A percentile compares a stretch with the other conserved stretches of the same genome.
Evolutionary conservation across 1,140 invertebrate species (phyloP).

Genomic region (Muscidifurax raptorellus): DNA sequence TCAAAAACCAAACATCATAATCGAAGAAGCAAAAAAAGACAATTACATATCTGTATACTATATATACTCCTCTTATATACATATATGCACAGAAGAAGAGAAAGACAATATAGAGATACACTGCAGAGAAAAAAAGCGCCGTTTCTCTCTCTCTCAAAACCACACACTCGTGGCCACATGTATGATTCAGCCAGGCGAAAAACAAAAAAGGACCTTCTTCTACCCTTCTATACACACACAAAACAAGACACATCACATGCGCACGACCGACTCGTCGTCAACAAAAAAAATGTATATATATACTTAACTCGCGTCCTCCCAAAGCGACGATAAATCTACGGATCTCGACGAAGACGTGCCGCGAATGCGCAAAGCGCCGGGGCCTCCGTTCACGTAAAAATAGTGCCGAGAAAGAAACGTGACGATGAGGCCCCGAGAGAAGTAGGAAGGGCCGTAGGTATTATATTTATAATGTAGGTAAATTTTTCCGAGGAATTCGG

Average conservation of each 20-base stretch:
- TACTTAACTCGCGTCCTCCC: background rate
- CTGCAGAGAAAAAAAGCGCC: background rate
- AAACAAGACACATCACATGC: background rate
- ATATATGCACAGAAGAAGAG: background rate
- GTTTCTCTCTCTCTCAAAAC: background rate
- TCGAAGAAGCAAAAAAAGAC: too few relatives aligned
- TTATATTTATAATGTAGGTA: background rate
- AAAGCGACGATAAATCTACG: constrained; percentile 39
- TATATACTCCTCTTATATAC: too few relatives aligned
- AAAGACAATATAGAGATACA: background rate
- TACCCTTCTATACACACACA: constrained; percentile 1
- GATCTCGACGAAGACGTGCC: constrained; percentile 23
- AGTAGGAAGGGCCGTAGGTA: background rate
- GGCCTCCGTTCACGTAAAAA: constrained; percentile 36
- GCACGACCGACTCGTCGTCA: background rate
- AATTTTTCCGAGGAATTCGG: background rate
- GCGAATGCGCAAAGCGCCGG: constrained; percentile 12
- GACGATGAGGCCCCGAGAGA: constrained; percentile 9
- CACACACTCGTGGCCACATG: background rate
- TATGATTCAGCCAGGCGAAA: constrained; percentile 22
- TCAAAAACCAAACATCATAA: too few relatives aligned
- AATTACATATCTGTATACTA: too few relatives aligned
- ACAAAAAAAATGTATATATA: background rate
- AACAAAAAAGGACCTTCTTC: constrained; percentile 29
- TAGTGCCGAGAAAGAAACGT: constrained; percentile 12